phyloP scores from a whole-genome alignment of 2,113 vertebrate genomes.

The Rhizomys pruinosus region DNA sequence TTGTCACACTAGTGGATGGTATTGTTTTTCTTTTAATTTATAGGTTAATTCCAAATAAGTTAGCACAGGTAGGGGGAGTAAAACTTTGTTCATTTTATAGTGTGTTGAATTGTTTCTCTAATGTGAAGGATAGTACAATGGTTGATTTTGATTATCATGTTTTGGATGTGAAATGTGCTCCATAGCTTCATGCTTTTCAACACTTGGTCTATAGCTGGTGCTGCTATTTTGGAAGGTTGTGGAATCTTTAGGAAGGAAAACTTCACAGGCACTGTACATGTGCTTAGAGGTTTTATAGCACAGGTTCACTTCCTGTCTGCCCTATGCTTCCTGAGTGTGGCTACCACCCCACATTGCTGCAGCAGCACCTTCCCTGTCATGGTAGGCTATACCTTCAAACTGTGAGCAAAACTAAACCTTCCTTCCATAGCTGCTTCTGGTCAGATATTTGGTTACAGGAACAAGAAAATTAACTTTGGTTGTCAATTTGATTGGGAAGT shows the following conservation, averaged over 20 bases:
- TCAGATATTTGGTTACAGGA: not conserved
- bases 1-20: not conserved
- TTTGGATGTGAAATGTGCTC: not conserved
- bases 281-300: not conserved
- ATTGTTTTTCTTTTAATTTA: constrained; percentile 45
- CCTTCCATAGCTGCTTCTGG: not conserved
- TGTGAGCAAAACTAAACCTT: not conserved
- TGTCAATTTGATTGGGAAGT: not conserved
- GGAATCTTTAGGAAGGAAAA: not conserved
- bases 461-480: not conserved
- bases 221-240: no score
- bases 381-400: not conserved
- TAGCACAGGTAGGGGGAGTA: not conserved
- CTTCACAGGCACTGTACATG: not conserved
- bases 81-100: constrained; percentile 9
- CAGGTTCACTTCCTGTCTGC: no score
- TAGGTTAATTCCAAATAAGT: not conserved
- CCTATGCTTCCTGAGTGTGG: no score
- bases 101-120: not conserved
- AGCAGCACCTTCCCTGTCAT: not conserved
- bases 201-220: not conserved
- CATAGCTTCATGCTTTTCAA: not conserved
- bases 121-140: not conserved
- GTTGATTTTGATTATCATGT: not conserved
- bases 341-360: not conserved